phyloP scores from a whole-genome alignment of 2,797 vertebrate genomes.

The Chaetodon trifasciatus region DNA sequence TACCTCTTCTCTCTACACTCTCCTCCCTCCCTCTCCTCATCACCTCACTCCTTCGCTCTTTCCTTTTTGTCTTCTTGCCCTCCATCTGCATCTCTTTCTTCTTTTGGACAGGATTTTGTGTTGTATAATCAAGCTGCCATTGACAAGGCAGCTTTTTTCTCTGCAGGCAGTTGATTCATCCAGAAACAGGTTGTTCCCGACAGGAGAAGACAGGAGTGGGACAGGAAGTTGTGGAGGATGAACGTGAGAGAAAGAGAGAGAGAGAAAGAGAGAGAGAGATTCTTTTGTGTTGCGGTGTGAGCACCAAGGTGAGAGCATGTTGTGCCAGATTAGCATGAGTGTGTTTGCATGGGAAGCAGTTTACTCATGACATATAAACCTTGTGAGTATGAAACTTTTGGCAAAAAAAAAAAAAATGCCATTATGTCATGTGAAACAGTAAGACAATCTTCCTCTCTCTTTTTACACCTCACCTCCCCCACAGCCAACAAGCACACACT shows the following conservation, averaged over 20 bases:
- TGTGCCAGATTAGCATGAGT: conserved; percentile 17
- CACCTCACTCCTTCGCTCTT: conserved; percentile 14
- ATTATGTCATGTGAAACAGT: conserved; percentile 20
- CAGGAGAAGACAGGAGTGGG: conserved; percentile 23
- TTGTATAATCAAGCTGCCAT: conserved; percentile 60
- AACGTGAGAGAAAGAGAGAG: not conserved
- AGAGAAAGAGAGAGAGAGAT: not conserved
- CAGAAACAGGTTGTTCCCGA: conserved; percentile 59
- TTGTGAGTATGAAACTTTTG: not conserved
- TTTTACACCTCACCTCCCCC: conserved; percentile 32
- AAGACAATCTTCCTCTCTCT: conserved; percentile 7
- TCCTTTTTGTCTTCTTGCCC: conserved; percentile 26
- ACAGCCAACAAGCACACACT: conserved; percentile 22
- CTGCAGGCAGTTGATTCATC: conserved; percentile 43
- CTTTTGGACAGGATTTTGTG: conserved; percentile 46
- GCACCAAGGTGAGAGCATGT: conserved; percentile 28
- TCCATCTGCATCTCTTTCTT: conserved; percentile 42
- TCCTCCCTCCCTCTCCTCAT: conserved; percentile 15
- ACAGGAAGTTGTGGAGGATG: conserved; percentile 48
- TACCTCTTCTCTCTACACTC: conserved; percentile 18
- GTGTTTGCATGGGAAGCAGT: not conserved
- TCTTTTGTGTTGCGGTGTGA: conserved; percentile 3
- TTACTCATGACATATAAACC: conserved; percentile 1
- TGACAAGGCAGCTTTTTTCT: conserved; percentile 57
- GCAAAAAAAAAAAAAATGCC: not conserved